phyloP scores from a whole-genome alignment of 2,888 invertebrate genomes.

The Agapostemon virescens region DNA sequence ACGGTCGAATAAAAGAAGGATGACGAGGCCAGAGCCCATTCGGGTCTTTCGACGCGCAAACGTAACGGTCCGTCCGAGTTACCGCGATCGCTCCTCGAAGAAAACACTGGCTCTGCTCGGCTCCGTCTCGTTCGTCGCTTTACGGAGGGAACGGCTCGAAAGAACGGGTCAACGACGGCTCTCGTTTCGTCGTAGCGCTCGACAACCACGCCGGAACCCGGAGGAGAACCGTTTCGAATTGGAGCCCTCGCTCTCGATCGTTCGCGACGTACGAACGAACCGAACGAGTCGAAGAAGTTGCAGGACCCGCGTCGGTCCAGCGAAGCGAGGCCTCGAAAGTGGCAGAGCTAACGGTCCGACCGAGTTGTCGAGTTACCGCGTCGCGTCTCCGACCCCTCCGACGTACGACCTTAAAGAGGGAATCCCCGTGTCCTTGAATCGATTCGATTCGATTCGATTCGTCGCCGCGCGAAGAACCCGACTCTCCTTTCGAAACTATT shows the following conservation, averaged over 20 bases:
- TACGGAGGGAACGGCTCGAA: background rate
- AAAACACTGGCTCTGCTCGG: constrained; percentile 30
- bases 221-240: background rate
- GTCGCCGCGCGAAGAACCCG: constrained; percentile 47
- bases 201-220: too few relatives aligned
- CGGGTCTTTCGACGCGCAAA: constrained; percentile 73
- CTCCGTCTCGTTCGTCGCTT: background rate
- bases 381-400: constrained; percentile 44
- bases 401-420: constrained; percentile 65
- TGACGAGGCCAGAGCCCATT: constrained; percentile 70
- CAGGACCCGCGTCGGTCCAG: constrained; percentile 45
- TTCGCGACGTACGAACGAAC: constrained; percentile 9
- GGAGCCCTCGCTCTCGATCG: background rate
- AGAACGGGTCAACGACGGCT: background rate
- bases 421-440: constrained; percentile 68
- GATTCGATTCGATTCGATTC: constrained; percentile 63
- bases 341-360: constrained; percentile 73
- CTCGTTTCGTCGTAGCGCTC: background rate
- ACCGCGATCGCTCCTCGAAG: constrained; percentile 63
- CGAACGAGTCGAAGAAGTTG: constrained; percentile 33
- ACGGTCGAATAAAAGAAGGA: constrained; percentile 39
- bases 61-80: constrained; percentile 75
- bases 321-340: constrained; percentile 54
- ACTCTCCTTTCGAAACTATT: constrained; percentile 45
- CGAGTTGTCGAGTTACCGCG: constrained; percentile 72